Evolutionary conservation across 2,797 vertebrate species (phyloP), one percentile per base, ranked within the genome.

Genomic region (Anguilla megastoma): DNA sequence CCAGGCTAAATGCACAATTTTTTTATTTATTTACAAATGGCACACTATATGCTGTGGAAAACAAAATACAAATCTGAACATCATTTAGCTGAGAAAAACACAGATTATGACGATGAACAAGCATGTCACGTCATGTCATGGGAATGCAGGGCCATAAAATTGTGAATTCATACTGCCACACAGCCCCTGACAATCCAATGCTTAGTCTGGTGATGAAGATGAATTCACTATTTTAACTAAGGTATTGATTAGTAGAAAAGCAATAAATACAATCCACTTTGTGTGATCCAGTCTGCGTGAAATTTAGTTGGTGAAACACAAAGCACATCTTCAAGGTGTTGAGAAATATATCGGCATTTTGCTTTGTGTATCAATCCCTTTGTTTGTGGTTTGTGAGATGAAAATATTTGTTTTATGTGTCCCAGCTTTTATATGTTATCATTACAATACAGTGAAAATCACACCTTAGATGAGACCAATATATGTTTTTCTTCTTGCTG

Each of bases 401-500:
- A 36, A 41, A 79, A 16, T 36, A 16, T 79, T 58, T 16, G 14
- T 58, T 16, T 1, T 45, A 8, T 45, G 69, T 45, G 30, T 41
- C 14, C 36, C 30, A 21, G 16, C 69, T 10, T 71, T 30, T 33
- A 71, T 30, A 71, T 2, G n/a, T 71, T 69, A 69, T 69, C 63
- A 69, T 69, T 27, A 69, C 24, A 69, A 27, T 27, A 69, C 24
- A 69, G 18, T 27, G n/a, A 69, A 69, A 69, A n/a, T 69, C 63
- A n/a, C 63, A 69, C n/a, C n/a, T 6, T 69, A 69, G n/a, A 69
- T 69, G 14, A 69, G n/a, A 69, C n/a, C 63, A 69, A 69, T 69
- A n/a, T 27, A 7, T 69, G 63, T 69, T 69, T 69, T 69, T 69
- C 63, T 69, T 69, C 63, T 69, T 69, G 63, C 69, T 30, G 66